Evolutionary conservation across 2,888 invertebrate species (phyloP), one percentile per base, ranked within the genome.

Genomic region (Autographa gamma): DNA sequence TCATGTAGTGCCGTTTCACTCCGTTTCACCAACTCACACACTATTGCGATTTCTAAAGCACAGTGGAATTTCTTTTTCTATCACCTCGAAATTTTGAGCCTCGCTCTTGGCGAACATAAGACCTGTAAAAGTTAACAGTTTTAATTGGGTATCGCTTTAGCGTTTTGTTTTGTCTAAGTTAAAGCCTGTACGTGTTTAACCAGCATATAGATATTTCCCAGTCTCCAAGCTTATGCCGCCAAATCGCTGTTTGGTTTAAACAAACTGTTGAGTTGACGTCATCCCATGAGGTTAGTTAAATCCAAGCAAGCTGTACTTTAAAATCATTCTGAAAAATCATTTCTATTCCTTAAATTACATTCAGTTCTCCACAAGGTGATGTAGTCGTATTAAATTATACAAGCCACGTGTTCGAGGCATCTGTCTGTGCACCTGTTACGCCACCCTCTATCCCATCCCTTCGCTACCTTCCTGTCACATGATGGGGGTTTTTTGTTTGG

Each of bases 1-100:
- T 87, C 92, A 92, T 90, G 90, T 91, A 87, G 90, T 85, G 85
- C 90, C 89, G 93, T 93, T 93, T 91, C 93, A 93, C 92, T 91
- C 85, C 89, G 93, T 91, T 93, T 92, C 92, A 90, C 92, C 88
- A 84, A 86, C 76, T 74, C 77, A 77, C 88, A 89, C 88, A 82
- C 80, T 85, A 82, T 79, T 85, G 87, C 91, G 91, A 92, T 92
- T 92, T 92, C 92, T 92, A 92, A 86, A 87, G 83, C 87, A 87
- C 79, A 83, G 85, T 81, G 83, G 85, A 86, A 88, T 90, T 89
- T 91, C 89, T 91, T 90, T 92, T 89, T 82, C 85, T 88, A 85
- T 87, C 88, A 88, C 86, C 88, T 76, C 71, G 6, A 54, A 72
- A 71, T 69, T 73, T 80, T 60, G 62, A 72, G 66, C 67, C 69